phyloP scores from a whole-genome alignment of 1,140 invertebrate species.

The Drosophila seguyi region DNA sequence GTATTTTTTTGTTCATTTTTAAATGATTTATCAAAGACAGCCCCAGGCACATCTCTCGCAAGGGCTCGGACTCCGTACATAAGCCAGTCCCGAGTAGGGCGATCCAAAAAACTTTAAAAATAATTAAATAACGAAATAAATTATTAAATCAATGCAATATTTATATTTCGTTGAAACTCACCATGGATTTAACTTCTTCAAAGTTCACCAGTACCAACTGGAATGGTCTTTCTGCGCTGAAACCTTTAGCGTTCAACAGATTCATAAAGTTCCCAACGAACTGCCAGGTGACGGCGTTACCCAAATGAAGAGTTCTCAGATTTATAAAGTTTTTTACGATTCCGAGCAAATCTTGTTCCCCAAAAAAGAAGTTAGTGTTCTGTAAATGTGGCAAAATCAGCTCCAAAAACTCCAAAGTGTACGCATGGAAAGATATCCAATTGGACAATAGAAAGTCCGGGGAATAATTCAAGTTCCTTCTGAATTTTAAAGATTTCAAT shows the following conservation, averaged over 20 bases:
- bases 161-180: not conserved
- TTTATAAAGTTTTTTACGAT: not conserved
- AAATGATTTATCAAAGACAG: not conserved
- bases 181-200: not conserved
- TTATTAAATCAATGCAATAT: not conserved
- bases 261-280: not conserved
- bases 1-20: too few species aligned
- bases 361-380: not conserved
- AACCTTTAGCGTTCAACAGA: not conserved
- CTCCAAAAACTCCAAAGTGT: conserved; percentile 6
- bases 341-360: not conserved
- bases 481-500: conserved; percentile 3
- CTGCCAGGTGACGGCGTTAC: not conserved
- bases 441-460: not conserved
- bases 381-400: not conserved
- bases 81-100: not conserved
- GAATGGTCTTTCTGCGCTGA: not conserved
- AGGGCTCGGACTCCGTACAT: not conserved
- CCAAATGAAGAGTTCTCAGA: not conserved
- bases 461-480: not conserved
- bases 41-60: not conserved
- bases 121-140: too few species aligned
- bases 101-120: not conserved
- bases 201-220: not conserved
- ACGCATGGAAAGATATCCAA: not conserved